These are phyloP conservation scores for Natrix natrix DNA, from an alignment of 2,797 vertebrate species.

Conservation along the genomic window DNA sequence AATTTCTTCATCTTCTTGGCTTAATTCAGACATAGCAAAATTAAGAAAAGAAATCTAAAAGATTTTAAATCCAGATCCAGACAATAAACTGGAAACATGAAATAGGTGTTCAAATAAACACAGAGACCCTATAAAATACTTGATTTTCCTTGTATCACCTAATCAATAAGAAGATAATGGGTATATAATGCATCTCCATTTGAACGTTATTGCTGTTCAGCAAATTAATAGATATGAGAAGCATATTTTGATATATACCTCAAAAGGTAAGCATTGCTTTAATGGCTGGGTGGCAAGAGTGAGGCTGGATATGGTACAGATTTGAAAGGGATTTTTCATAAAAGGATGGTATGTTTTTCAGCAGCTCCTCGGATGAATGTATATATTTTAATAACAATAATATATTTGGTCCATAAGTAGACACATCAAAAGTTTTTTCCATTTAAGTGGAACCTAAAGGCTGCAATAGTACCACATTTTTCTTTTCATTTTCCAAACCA, in stretches of 20 bases:
- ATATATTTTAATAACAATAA: background rate
- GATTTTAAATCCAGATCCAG: background rate
- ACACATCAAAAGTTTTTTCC: background rate
- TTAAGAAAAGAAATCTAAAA: background rate
- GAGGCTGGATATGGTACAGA: background rate
- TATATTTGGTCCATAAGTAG: constrained; percentile 7
- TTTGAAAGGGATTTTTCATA: background rate
- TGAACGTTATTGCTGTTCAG: background rate
- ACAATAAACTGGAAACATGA: background rate
- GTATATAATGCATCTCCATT: background rate
- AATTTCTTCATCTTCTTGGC: background rate
- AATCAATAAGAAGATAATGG: background rate
- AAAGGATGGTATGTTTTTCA: background rate
- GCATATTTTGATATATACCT: background rate
- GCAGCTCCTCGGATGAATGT: background rate
- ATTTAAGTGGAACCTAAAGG: background rate
- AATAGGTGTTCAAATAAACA: background rate
- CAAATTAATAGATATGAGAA: background rate
- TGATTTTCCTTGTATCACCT: background rate
- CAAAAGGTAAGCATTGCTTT: background rate
- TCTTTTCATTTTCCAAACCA: background rate
- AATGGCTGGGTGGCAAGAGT: background rate
- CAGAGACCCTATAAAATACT: background rate
- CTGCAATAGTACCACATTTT: background rate
- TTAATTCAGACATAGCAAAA: background rate